Conservation (phyloP, 2,113 vertebrate species). For the Pelecanoides urinatrix region DNA sequence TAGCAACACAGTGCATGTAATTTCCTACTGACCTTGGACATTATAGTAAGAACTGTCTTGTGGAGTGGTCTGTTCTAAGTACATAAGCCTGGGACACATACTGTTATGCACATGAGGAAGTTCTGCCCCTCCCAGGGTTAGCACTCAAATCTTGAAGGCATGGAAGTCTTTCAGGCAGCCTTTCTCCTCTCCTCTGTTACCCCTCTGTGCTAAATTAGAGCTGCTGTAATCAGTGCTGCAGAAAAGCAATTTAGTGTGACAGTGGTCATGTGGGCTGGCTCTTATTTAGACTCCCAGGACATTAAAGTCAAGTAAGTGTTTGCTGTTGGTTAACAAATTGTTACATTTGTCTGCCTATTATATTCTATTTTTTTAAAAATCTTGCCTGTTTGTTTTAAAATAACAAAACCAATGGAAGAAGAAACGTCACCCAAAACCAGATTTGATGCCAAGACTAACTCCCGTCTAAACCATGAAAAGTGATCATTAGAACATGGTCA, state of each 20-base stretch:
- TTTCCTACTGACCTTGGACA: not conserved
- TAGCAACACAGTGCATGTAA: not conserved
- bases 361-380: not conserved
- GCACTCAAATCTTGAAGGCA: not conserved
- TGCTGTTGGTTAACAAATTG: not conserved
- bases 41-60: not conserved
- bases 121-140: not conserved
- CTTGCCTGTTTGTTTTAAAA: not conserved
- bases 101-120: not conserved
- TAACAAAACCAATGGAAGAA: not conserved
- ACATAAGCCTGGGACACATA: not conserved
- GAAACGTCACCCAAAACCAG: not conserved
- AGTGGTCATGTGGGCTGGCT: not conserved
- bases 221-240: not conserved
- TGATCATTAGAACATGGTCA: not conserved
- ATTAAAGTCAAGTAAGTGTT: not conserved
- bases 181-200: not conserved
- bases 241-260: not conserved
- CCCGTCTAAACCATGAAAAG: not conserved
- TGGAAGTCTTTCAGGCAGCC: not conserved
- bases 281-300: not conserved
- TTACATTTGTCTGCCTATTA: not conserved
- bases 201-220: not conserved
- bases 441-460: not conserved
- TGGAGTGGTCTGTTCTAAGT: not conserved